These are phyloP conservation scores for Drosophila histrio DNA, from an alignment of 2,888 invertebrate genomes.

Conservation along the genomic window DNA sequence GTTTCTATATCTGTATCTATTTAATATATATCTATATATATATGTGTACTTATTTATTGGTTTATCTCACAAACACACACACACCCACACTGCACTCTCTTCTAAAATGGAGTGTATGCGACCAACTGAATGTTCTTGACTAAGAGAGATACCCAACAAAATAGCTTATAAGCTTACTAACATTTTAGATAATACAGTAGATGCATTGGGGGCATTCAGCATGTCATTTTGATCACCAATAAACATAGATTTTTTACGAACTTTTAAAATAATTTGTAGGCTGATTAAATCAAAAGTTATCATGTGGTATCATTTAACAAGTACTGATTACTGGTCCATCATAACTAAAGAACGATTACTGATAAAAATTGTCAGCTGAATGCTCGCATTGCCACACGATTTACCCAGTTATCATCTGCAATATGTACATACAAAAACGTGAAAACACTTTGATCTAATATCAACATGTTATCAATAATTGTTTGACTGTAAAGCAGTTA, in stretches of 20 bases:
- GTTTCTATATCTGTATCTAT: constrained; percentile 65
- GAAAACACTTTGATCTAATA: not conserved
- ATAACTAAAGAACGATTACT: no score
- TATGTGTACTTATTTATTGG: constrained; percentile 61
- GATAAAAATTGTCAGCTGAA: no score
- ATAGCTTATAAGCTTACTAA: not conserved
- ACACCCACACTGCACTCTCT: not conserved
- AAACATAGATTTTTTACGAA: no score
- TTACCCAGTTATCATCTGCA: not conserved
- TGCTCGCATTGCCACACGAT: no score
- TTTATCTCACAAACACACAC: constrained; percentile 13
- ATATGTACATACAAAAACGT: not conserved
- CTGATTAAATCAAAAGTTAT: no score
- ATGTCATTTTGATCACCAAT: no score
- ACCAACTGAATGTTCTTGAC: not conserved
- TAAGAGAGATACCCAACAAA: not conserved
- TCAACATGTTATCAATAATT: not conserved
- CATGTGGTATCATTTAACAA: no score
- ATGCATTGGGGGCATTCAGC: no score
- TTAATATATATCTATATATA: constrained; percentile 47
- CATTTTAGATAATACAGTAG: not conserved
- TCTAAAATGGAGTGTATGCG: not conserved
- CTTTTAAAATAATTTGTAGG: no score
- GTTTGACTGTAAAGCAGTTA: not conserved
- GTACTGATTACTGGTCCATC: no score